phyloP scores from a whole-genome alignment of 2,888 invertebrate species.

The Leptinotarsa tumamoca region DNA sequence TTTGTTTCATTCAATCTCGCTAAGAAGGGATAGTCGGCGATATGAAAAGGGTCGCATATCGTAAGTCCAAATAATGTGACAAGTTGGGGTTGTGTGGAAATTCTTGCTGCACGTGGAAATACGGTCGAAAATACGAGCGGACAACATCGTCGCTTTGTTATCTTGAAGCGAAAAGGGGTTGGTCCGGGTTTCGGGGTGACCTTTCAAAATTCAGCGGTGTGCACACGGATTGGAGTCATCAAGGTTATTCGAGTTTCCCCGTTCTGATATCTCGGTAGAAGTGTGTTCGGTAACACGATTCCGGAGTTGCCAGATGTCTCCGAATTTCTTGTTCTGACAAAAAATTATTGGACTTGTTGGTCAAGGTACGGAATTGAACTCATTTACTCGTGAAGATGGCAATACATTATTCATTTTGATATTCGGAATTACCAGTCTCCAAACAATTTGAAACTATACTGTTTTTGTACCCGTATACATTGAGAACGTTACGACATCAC shows the following conservation, averaged over 20 bases:
- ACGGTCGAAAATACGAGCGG: conserved; percentile 28
- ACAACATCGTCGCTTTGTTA: conserved; percentile 31
- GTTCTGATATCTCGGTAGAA: conserved; percentile 31
- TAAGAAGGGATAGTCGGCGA: conserved; percentile 32
- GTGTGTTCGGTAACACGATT: conserved; percentile 26
- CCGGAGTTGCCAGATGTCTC: conserved; percentile 28
- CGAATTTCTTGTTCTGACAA: neutral
- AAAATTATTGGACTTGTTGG: no score
- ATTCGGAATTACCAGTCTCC: no score
- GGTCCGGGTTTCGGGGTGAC: conserved; percentile 38
- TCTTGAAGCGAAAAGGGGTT: conserved; percentile 34
- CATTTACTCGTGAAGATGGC: no score
- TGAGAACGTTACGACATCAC: no score
- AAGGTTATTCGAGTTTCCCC: conserved; percentile 37
- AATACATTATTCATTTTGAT: no score
- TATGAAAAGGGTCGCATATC: conserved; percentile 35
- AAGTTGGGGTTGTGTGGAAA: conserved; percentile 17
- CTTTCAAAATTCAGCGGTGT: conserved; percentile 39
- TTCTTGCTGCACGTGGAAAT: conserved; percentile 21
- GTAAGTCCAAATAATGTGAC: conserved; percentile 25
- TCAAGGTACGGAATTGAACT: no score
- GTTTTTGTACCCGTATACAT: no score
- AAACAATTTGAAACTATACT: no score
- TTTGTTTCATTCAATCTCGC: conserved; percentile 37
- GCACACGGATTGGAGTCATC: conserved; percentile 36